These are phyloP conservation scores for Dione vanillae DNA, from an alignment of 2,888 invertebrate species.

Conservation along the genomic window DNA sequence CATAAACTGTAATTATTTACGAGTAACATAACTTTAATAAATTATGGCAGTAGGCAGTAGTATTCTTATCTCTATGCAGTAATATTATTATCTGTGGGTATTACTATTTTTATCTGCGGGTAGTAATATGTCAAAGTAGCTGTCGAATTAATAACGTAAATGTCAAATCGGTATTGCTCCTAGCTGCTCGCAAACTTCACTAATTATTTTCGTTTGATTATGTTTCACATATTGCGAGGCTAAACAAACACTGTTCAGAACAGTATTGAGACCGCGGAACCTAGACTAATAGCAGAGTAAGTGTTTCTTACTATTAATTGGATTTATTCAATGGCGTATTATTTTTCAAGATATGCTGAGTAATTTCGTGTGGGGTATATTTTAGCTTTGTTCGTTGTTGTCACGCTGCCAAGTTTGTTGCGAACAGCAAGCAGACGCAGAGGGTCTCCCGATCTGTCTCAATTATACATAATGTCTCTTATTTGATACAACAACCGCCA, in stretches of 20 bases:
- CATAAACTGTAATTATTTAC: too few species aligned
- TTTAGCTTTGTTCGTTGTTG: conserved; percentile 51
- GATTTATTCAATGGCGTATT: conserved; percentile 38
- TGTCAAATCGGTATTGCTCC: conserved; percentile 42
- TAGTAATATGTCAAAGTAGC: neutral
- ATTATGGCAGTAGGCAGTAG: too few species aligned
- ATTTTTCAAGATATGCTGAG: conserved; percentile 51
- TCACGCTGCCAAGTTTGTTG: conserved; percentile 54
- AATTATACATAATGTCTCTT: conserved; percentile 1
- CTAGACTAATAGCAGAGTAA: conserved; percentile 33
- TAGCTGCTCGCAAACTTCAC: conserved; percentile 44
- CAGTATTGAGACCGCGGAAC: conserved; percentile 21
- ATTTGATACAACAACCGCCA: neutral
- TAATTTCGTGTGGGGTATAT: conserved; percentile 50
- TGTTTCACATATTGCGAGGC: conserved; percentile 40
- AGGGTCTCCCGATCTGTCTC: conserved; percentile 27
- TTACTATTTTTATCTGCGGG: neutral
- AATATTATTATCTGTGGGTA: too few species aligned
- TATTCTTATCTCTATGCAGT: too few species aligned
- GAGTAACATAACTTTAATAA: too few species aligned
- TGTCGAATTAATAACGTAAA: conserved; percentile 28
- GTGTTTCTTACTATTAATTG: conserved; percentile 28
- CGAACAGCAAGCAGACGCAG: conserved; percentile 37
- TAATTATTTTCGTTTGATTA: conserved; percentile 50
- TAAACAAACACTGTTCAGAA: conserved; percentile 31